Evolutionary conservation across 2,888 invertebrate genomes (phyloP), one percentile per base, ranked within the genome.

Genomic region (Branchellion lobata): DNA sequence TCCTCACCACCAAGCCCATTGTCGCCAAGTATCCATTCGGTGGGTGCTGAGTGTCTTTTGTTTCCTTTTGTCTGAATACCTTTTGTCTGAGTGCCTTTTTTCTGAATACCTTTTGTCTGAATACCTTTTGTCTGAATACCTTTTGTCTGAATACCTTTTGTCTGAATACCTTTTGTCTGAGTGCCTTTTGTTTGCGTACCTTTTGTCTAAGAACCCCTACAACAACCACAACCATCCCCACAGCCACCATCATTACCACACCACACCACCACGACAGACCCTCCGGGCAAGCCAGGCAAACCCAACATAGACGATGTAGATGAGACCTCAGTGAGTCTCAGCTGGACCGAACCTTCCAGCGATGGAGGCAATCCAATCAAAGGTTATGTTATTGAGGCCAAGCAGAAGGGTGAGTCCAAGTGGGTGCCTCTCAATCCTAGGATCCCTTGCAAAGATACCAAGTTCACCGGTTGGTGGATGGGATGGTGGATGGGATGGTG

Each of bases 1-100:
- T 98, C 69, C 93, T 94, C 84, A 93, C 94, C 85, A 91, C 92
- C 18, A 93, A 94, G 81, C 92, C 94, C 11, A 92, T 98, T 82
- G 92, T 92, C 78, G 98, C 99, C 82, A 96, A 96, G 90, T 95
- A 95, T 91, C 94, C 96, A 83, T 99, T 97, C 91, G 95, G 95
- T 88, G 83, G 85, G 86, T 80, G 29, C 53, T 29, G 14, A 40
- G 14, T 40, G 40, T 40, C 5, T 40, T 40, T n/a, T n/a, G n/a
- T n/a, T n/a, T n/a, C n/a, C n/a, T n/a, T n/a, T n/a, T n/a, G n/a
- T n/a, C n/a, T n/a, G n/a, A 53, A 18, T 18, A 53, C n/a, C n/a
- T n/a, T n/a, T n/a, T n/a, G n/a, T n/a, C n/a, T n/a, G n/a, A n/a
- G n/a, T n/a, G n/a, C n/a, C n/a, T n/a, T n/a, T n/a, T n/a, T n/a